Conservation (phyloP, 2,888 invertebrate genomes). For the Belgica antarctica region DNA sequence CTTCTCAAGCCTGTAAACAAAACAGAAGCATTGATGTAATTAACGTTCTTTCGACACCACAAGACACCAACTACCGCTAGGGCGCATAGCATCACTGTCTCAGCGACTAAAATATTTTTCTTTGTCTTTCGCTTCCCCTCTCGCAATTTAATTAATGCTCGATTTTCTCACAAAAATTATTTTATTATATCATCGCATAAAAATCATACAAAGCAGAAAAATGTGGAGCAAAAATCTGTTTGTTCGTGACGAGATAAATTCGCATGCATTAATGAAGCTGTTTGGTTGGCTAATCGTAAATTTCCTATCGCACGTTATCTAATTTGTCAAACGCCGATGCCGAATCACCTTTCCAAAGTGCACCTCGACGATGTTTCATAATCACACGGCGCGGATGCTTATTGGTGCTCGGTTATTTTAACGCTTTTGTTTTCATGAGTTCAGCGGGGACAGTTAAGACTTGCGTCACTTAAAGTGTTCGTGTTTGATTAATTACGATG, state of each 20-base stretch:
- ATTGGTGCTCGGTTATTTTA: too few species aligned
- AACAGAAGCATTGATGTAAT: background rate
- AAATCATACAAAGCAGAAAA: slow-evolving; percentile 9
- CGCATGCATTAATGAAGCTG: background rate
- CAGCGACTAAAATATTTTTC: background rate
- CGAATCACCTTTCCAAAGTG: too few species aligned
- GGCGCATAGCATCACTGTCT: background rate
- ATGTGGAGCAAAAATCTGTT: slow-evolving; percentile 15
- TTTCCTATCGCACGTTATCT: too few species aligned
- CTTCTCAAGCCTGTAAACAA: slow-evolving; percentile 14
- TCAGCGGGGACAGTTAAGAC: too few species aligned
- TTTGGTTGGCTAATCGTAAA: too few species aligned
- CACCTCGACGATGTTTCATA: background rate
- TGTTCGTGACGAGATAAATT: slow-evolving; percentile 1
- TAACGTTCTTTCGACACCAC: background rate
- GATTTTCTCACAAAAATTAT: background rate
- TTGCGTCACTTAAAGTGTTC: too few species aligned
- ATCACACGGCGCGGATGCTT: too few species aligned
- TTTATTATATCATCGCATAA: background rate
- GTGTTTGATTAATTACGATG: too few species aligned
- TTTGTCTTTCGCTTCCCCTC: background rate
- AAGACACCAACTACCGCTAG: background rate
- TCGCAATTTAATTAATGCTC: slow-evolving; percentile 2
- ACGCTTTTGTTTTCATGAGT: too few species aligned
- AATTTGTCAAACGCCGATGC: background rate